Base-by-base conservation (phyloP, 1,140 invertebrate genomes). In the Cherax destructor region DNA sequence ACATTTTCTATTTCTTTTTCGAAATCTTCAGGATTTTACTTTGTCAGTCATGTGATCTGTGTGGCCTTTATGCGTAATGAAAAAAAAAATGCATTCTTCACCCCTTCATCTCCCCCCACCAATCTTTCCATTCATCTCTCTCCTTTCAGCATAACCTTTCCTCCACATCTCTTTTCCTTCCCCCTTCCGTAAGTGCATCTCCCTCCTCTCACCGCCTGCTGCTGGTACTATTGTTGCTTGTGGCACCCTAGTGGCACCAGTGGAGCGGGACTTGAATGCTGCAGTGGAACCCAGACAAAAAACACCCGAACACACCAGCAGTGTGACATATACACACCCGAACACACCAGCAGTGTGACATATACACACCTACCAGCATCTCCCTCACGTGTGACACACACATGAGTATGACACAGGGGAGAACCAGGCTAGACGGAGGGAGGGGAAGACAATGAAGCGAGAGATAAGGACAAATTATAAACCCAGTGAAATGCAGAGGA, bases 271-370 rank as follows among this genome's bases (percentile, higher is more conserved):
- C 30, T 41, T 41, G 30, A 41, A 41, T 41, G 30, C 30, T 41
- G 30, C 30, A 41, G 30, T 41, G 30, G 30, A 41, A 41, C 0
- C 30, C 30, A 41, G 30, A 41, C 30, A 41, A 41, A 41, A 41
- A 41, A 41, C 49, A 86, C 69, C 77, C 10, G 65, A 49, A 86
- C 41, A 77, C 72, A 86, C 69, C 49, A 49, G 77, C 69, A 86
- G n/a, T 77, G 41, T 52, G 49, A 86, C 69, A 86, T 50, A 81
- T 9, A 81, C 79, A 77, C 49, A 86, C 69, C 77, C 10, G 65
- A 49, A 86, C 41, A 77, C 72, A 86, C 69, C 49, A 49, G 77
- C 69, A 86, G n/a, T 77, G 41, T 52, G 49, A 86, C 69, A 86
- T 50, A 81, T 9, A 81, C 79, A 81, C 52, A 81, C 79, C 52